Evolutionary conservation across 2,797 vertebrate genomes (phyloP), one percentile per base, ranked within the genome.

Genomic region (Diglossa cyanea): DNA sequence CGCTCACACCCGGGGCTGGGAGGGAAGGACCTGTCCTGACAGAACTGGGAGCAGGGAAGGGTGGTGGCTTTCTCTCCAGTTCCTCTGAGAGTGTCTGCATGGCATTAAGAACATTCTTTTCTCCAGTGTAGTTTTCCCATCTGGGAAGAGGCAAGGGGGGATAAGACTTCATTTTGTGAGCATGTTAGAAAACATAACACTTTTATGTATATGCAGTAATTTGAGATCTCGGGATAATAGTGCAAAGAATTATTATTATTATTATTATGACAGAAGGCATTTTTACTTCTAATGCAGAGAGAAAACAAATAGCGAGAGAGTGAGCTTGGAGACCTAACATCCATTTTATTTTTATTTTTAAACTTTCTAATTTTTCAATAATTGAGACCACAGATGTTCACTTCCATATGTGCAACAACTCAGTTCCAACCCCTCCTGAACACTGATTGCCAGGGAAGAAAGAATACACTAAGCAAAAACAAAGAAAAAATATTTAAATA

Each of bases 301-400:
- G 67, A 95, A 94, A 94, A 90, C 88, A 96, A 92, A 90, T 65
- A 83, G 62, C 58, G 51, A 89, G 51, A 87, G 75, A 81, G 40
- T 50, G 80, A 94, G 42, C 83, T 81, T 4, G n/a, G 86, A 70
- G 55, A 86, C 72, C 91, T 74, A 95, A 72, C 62, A 60, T 61
- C 40, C 26, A 44, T 85, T 81, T 81, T 61, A 61, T 63, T 94
- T 79, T 79, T 93, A 71, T 80, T 95, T 91, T 94, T 85, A 63
- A 90, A 91, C 89, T 94, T 92, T 86, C 91, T 96, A 83, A 94
- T 91, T 97, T 95, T 96, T 95, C 91, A 97, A 44, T 96, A 89
- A 86, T 88, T 87, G 91, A 94, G 66, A 90, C 67, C 68, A 81
- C 91, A 94, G 51, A 91, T 71, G 55, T 79, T 91, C 84, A 72